These are phyloP conservation scores for Argynnis bischoffii DNA, from an alignment of 2,888 invertebrate genomes.

Conservation along the genomic window DNA sequence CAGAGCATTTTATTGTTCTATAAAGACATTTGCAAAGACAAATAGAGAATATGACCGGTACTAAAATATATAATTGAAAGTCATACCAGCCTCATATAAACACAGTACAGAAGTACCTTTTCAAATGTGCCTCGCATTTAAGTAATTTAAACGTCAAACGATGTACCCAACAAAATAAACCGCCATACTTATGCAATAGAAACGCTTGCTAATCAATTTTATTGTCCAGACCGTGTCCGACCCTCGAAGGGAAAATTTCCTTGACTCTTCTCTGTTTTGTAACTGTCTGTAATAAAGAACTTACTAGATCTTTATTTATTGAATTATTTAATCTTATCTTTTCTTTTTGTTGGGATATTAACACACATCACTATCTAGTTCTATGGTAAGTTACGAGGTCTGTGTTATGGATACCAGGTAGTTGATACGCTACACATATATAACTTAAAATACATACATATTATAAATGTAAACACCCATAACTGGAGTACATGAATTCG, in stretches of 20 bases:
- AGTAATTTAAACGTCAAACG: slow-evolving; percentile 5
- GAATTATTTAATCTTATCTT: too few relatives aligned
- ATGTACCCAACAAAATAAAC: slow-evolving; percentile 12
- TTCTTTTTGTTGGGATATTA: too few relatives aligned
- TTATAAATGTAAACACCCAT: too few relatives aligned
- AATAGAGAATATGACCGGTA: too few relatives aligned
- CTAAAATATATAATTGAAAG: background rate
- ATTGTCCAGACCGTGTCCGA: slow-evolving; percentile 55
- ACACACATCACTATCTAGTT: too few relatives aligned
- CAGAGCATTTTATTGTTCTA: too few relatives aligned
- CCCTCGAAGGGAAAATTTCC: slow-evolving; percentile 60
- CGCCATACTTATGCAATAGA: slow-evolving; percentile 21
- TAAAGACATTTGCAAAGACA: too few relatives aligned
- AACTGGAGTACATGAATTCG: too few relatives aligned
- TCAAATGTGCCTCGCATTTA: slow-evolving; percentile 2
- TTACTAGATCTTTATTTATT: slow-evolving; percentile 9
- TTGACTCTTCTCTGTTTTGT: slow-evolving; percentile 65
- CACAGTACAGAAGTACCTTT: background rate
- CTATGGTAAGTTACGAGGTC: too few relatives aligned
- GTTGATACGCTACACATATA: too few relatives aligned
- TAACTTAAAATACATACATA: too few relatives aligned
- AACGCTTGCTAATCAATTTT: slow-evolving; percentile 43
- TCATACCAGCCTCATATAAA: background rate
- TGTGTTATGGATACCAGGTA: too few relatives aligned
- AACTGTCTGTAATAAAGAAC: slow-evolving; percentile 40